Conservation (phyloP, 2,888 invertebrate species). For the Mongoloraphidia duomilia region DNA sequence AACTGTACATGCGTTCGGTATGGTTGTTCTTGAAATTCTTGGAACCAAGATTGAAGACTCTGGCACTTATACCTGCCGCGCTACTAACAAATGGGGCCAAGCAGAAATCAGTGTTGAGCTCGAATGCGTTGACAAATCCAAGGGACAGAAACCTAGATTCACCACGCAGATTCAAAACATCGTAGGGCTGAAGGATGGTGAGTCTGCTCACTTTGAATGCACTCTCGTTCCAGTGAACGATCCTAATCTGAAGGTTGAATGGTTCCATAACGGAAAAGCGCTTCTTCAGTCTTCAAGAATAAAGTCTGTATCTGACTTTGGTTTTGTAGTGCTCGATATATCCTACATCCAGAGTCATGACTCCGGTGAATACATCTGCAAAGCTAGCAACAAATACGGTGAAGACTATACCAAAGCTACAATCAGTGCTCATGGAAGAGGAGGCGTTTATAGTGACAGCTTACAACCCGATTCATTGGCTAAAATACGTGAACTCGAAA, state of each 20-base stretch:
- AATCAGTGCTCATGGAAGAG: constrained; percentile 66
- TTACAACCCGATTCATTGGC: constrained; percentile 84
- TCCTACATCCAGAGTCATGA: constrained; percentile 89
- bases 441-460: constrained; percentile 78
- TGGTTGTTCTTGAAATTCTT: constrained; percentile 90
- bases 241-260: constrained; percentile 86
- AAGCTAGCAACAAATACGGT: constrained; percentile 81
- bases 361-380: constrained; percentile 84
- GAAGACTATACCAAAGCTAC: constrained; percentile 80
- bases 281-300: constrained; percentile 79
- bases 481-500: constrained; percentile 75
- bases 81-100: constrained; percentile 78
- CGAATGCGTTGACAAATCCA: constrained; percentile 69
- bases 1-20: constrained; percentile 94
- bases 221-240: constrained; percentile 88
- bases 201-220: constrained; percentile 91
- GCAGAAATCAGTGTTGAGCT: constrained; percentile 75
- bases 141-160: constrained; percentile 77
- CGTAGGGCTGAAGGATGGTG: constrained; percentile 78
- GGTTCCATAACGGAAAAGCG: constrained; percentile 90
- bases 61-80: constrained; percentile 76
- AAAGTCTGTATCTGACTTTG: constrained; percentile 89
- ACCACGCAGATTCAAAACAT: constrained; percentile 76
- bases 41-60: constrained; percentile 89
- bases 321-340: constrained; percentile 87